A percentile compares a stretch with the other conserved stretches of the same genome.
Evolutionary conservation across 2,888 invertebrate species (phyloP).

Genomic region (Microdon myrmicae): DNA sequence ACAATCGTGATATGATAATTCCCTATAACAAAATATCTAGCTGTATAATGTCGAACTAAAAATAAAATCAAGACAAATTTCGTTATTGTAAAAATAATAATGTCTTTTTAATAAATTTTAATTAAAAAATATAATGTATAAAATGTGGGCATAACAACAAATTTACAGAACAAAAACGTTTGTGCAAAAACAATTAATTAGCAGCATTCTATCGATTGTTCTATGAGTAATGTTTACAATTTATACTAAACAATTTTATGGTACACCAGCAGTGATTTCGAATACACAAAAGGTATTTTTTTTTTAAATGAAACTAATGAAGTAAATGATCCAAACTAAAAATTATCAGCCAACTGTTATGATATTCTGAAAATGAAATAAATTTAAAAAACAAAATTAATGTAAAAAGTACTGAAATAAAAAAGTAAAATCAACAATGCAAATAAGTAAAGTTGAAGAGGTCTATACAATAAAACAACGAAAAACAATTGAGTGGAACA

Average conservation of each 20-base stretch:
- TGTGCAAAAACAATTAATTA: constrained; percentile 17
- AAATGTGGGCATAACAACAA: constrained; percentile 38
- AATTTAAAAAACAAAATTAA: constrained; percentile 43
- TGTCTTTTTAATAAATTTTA: constrained; percentile 27
- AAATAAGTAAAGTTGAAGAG: too few relatives aligned
- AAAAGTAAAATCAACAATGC: constrained; percentile 11
- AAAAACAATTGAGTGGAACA: constrained; percentile 14
- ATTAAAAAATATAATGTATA: constrained; percentile 26
- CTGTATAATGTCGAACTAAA: too few relatives aligned
- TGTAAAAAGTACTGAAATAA: constrained; percentile 23
- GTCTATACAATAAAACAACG: constrained; percentile 23
- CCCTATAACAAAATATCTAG: too few relatives aligned
- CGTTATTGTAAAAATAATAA: constrained; percentile 12
- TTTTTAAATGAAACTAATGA: constrained; percentile 24
- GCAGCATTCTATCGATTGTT: constrained; percentile 26
- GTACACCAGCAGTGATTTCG: too few relatives aligned
- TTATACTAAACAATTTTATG: constrained; percentile 4
- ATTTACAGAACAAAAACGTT: constrained; percentile 35
- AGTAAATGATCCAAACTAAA: constrained; percentile 37
- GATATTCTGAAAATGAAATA: constrained; percentile 58
- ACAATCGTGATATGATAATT: too few relatives aligned
- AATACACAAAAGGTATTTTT: too few relatives aligned
- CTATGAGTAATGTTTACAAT: constrained; percentile 5
- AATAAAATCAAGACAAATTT: too few relatives aligned
- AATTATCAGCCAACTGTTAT: constrained; percentile 52